A percentile compares a stretch with the other conserved stretches of the same genome.
Evolutionary conservation across 2,888 invertebrate genomes (phyloP).

Genomic region (Galerucella pusilla): DNA sequence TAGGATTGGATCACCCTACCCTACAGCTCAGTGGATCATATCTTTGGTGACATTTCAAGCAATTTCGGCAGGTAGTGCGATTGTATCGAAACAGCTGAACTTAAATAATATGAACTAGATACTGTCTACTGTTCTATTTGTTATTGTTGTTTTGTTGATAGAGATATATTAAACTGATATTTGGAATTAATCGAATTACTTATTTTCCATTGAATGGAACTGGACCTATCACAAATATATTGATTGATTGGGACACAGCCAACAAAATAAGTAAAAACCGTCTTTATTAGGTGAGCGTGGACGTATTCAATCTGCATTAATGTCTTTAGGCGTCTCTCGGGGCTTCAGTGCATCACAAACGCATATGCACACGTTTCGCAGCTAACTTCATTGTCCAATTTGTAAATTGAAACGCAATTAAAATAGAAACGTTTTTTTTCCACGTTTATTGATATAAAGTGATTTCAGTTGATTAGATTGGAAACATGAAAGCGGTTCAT

Average conservation of each 20-base stretch:
- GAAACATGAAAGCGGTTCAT: conserved; percentile 12
- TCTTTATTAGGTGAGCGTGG: conserved; percentile 37
- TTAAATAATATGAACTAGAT: no score
- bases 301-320: conserved; percentile 47
- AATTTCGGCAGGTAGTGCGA: no score
- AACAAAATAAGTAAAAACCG: conserved; percentile 28
- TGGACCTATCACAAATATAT: conserved; percentile 1
- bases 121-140: no score
- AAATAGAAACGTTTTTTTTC: conserved; percentile 51
- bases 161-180: not conserved
- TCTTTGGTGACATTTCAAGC: no score
- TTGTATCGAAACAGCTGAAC: no score
- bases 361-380: conserved; percentile 56
- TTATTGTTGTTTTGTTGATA: not conserved
- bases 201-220: not conserved
- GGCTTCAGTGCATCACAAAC: conserved; percentile 41
- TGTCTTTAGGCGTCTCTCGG: conserved; percentile 44
- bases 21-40: no score
- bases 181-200: not conserved
- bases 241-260: conserved; percentile 9
- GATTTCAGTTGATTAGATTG: conserved; percentile 42
- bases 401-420: conserved; percentile 62
- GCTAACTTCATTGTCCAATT: conserved; percentile 61
- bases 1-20: no score
- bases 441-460: conserved; percentile 44